Percentiles rank a stretch among this genome's conserved stretches.
Evolutionary conservation across 2,888 invertebrate species (phyloP).

Genomic region (Melangyna quadrimaculata): DNA sequence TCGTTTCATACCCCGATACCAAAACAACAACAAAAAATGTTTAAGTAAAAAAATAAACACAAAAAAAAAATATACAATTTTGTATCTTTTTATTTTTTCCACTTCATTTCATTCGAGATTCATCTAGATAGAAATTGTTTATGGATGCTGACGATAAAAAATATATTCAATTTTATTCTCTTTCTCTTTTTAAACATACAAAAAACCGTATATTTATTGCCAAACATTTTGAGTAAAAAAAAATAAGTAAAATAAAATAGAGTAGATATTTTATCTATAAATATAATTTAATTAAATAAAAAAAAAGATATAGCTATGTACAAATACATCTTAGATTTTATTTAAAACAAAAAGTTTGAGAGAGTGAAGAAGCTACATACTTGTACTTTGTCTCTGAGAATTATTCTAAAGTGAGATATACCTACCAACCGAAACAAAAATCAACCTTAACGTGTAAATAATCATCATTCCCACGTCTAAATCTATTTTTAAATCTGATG

Average conservation of each 20-base stretch:
- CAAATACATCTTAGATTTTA: slow-evolving; percentile 31
- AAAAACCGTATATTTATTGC: slow-evolving; percentile 16
- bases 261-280: slow-evolving; percentile 58
- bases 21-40: neutral
- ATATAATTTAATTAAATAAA: slow-evolving; percentile 46
- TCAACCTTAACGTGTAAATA: slow-evolving; percentile 72
- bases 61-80: neutral
- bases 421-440: slow-evolving; percentile 58
- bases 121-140: slow-evolving; percentile 62
- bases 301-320: slow-evolving; percentile 19
- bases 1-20: slow-evolving; percentile 21
- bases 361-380: slow-evolving; percentile 23
- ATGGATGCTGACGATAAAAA: slow-evolving; percentile 26
- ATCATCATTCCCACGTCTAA: slow-evolving; percentile 75
- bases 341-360: neutral
- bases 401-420: neutral
- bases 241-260: slow-evolving; percentile 26
- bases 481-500: slow-evolving; percentile 77
- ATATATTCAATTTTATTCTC: neutral
- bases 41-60: neutral
- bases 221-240: slow-evolving; percentile 33
- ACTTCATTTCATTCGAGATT: slow-evolving; percentile 60
- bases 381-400: no score
- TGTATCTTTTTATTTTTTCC: slow-evolving; percentile 26
- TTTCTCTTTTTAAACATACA: slow-evolving; percentile 14